phyloP scores from a whole-genome alignment of 2,797 vertebrate genomes.

The Neopelma chrysocephalum region DNA sequence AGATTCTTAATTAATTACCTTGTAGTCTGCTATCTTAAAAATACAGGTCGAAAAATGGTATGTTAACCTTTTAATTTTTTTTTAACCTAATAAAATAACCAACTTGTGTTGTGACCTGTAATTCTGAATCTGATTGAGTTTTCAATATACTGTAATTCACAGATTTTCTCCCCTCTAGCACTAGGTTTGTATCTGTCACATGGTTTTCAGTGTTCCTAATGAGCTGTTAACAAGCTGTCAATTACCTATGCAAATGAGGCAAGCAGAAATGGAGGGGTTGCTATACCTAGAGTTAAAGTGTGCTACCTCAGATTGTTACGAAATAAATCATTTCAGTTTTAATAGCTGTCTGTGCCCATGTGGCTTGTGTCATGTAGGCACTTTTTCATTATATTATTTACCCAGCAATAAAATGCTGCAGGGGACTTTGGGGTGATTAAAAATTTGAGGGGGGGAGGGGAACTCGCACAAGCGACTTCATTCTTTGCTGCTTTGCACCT shows the following conservation, averaged over 20 bases:
- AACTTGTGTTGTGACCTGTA: slow-evolving; percentile 71
- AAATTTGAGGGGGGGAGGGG: slow-evolving; percentile 29
- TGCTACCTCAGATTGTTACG: slow-evolving; percentile 73
- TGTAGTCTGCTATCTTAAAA: slow-evolving; percentile 36
- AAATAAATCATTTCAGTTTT: slow-evolving; percentile 79
- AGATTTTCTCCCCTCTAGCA: slow-evolving; percentile 75
- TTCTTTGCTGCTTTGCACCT: slow-evolving; percentile 55
- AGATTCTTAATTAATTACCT: slow-evolving; percentile 42
- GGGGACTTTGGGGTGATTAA: slow-evolving; percentile 59
- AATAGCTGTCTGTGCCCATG: slow-evolving; percentile 73
- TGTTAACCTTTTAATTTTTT: slow-evolving; percentile 51
- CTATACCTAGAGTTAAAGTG: slow-evolving; percentile 72
- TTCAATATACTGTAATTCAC: slow-evolving; percentile 73
- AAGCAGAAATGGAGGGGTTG: slow-evolving; percentile 68
- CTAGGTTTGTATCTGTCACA: slow-evolving; percentile 75
- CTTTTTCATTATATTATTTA: slow-evolving; percentile 72
- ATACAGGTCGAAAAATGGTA: slow-evolving; percentile 41
- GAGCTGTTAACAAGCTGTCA: slow-evolving; percentile 86
- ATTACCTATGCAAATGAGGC: slow-evolving; percentile 82
- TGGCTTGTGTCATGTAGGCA: slow-evolving; percentile 71
- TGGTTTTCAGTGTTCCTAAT: slow-evolving; percentile 82
- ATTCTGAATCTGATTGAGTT: slow-evolving; percentile 75
- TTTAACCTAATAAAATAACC: slow-evolving; percentile 61
- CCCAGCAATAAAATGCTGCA: slow-evolving; percentile 65
- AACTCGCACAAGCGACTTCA: background rate